phyloP scores from a whole-genome alignment of 2,113 vertebrate genomes.

The Aspiorhynchus laticeps region DNA sequence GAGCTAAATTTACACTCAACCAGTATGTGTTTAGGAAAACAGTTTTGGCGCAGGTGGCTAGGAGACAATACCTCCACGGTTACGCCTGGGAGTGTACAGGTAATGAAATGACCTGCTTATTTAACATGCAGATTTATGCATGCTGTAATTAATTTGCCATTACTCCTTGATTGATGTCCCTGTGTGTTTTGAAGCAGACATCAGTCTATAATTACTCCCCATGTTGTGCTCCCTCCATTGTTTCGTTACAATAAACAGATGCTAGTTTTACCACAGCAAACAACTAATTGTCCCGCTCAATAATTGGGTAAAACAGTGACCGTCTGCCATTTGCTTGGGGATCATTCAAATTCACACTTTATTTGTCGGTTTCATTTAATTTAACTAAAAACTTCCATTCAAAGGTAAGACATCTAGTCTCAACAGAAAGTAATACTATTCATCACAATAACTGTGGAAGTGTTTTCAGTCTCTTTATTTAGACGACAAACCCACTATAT shows the following conservation, averaged over 20 bases:
- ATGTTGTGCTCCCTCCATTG: slow-evolving; percentile 64
- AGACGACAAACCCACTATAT: slow-evolving; percentile 72
- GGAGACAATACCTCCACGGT: slow-evolving; percentile 44
- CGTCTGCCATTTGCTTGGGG: slow-evolving; percentile 25
- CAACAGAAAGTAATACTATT: not conserved
- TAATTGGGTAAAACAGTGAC: slow-evolving; percentile 41
- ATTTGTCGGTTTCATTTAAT: slow-evolving; percentile 11
- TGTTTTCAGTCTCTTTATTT: not conserved
- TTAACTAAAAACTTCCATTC: not conserved
- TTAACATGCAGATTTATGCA: slow-evolving; percentile 68
- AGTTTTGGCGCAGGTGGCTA: slow-evolving; percentile 35
- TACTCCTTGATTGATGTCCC: slow-evolving; percentile 69
- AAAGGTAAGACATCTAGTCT: not conserved
- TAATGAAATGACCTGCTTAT: slow-evolving; percentile 57
- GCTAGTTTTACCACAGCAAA: slow-evolving; percentile 63
- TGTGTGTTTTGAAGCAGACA: slow-evolving; percentile 62
- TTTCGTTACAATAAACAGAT: slow-evolving; percentile 72
- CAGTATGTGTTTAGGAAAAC: not conserved
- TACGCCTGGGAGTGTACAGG: slow-evolving; percentile 33
- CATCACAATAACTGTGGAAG: not conserved
- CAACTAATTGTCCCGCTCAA: slow-evolving; percentile 39
- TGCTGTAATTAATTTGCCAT: slow-evolving; percentile 76
- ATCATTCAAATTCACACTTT: not conserved
- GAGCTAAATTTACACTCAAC: slow-evolving; percentile 21
- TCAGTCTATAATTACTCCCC: slow-evolving; percentile 68